Conservation (phyloP, 1,140 invertebrate genomes). For the Apis mellifera region Amel_HAv3.1 CM009934.2:6505501-6506000, state of each 20-base stretch:
- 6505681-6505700: too few species aligned
- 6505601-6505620: neutral
- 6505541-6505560: too few species aligned
- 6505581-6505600: too few species aligned
- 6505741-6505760: too few species aligned
- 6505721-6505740: too few species aligned
- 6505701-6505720: too few species aligned
- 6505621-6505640: too few species aligned
- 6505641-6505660: too few species aligned
- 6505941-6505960: slow-evolving; percentile 39
- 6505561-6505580: too few species aligned
- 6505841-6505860: neutral
- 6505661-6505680: too few species aligned
- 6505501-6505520: neutral
- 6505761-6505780: neutral
- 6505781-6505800: too few species aligned
- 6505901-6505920: neutral
- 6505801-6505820: neutral
- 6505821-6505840: too few species aligned
- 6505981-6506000: slow-evolving; percentile 41
- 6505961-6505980: slow-evolving; percentile 42
- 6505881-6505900: neutral
- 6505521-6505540: neutral
- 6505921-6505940: slow-evolving; percentile 26
- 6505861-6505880: neutral